Evolutionary conservation across 2,113 vertebrate genomes (phyloP).

Genomic region (Gallinago jamesoni): DNA sequence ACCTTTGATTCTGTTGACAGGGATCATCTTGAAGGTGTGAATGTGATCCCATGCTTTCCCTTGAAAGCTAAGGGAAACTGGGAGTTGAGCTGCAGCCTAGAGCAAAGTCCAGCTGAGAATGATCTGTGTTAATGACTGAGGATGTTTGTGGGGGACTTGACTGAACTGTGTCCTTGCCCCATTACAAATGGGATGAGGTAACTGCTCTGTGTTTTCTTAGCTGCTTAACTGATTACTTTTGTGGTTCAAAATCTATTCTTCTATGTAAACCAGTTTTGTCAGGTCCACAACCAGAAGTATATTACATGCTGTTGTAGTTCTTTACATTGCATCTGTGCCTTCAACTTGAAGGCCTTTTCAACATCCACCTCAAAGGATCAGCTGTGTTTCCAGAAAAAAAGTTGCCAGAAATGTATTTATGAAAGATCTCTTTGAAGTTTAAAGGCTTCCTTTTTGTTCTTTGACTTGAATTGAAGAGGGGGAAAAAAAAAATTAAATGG

Average conservation of each 20-base stretch:
- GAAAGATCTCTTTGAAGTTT: background rate
- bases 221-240: background rate
- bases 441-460: background rate
- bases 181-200: background rate
- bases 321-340: background rate
- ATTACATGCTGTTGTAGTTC: accelerated
- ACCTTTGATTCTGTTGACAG: background rate
- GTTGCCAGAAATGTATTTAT: background rate
- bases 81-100: background rate
- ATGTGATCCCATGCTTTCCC: background rate
- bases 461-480: background rate
- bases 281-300: background rate
- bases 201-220: background rate
- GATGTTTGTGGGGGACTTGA: background rate
- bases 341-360: background rate
- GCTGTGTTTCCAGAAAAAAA: background rate
- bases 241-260: background rate
- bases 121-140: too few species aligned
- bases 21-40: background rate
- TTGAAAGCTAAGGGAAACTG: background rate
- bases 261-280: background rate
- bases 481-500: too few species aligned
- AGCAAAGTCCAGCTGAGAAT: background rate
- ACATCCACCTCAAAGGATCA: background rate
- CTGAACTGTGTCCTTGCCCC: background rate